phyloP scores from a whole-genome alignment of 2,797 vertebrate genomes.

The Pithecia hirsuta region DNA sequence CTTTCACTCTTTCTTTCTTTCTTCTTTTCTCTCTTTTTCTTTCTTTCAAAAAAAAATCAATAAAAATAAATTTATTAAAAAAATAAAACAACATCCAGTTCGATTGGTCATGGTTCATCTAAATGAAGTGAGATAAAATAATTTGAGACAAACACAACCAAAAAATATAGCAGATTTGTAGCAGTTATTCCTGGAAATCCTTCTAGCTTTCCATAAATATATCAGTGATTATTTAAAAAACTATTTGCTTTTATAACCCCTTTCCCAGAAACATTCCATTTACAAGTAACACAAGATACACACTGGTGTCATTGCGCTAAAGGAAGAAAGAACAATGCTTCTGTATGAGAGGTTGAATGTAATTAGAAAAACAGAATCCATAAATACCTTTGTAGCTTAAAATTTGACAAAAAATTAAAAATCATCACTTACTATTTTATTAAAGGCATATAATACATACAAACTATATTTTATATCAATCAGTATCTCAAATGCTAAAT shows the following conservation, averaged over 20 bases:
- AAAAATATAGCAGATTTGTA: not conserved
- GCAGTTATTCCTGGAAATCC: not conserved
- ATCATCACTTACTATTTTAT: not conserved
- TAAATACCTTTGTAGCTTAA: not conserved
- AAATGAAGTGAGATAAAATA: not conserved
- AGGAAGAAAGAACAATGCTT: not conserved
- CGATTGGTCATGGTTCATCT: slow-evolving; percentile 63
- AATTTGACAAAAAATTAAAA: not conserved
- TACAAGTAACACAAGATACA: not conserved
- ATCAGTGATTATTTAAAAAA: not conserved
- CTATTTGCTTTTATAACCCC: not conserved
- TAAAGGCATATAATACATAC: not conserved
- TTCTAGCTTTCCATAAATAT: not conserved
- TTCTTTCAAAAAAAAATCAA: too few relatives aligned
- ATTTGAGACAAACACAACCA: not conserved
- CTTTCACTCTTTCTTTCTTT: too few relatives aligned
- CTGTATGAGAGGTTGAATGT: not conserved
- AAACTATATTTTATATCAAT: not conserved
- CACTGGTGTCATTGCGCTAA: not conserved
- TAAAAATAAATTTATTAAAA: too few relatives aligned
- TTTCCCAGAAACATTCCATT: not conserved
- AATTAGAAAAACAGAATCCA: not conserved
- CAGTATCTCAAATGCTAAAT: not conserved
- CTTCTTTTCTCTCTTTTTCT: too few relatives aligned
- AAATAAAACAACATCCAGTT: slow-evolving; percentile 75